Conservation (phyloP, 2,888 invertebrate species). For the Agriotes lineatus region DNA sequence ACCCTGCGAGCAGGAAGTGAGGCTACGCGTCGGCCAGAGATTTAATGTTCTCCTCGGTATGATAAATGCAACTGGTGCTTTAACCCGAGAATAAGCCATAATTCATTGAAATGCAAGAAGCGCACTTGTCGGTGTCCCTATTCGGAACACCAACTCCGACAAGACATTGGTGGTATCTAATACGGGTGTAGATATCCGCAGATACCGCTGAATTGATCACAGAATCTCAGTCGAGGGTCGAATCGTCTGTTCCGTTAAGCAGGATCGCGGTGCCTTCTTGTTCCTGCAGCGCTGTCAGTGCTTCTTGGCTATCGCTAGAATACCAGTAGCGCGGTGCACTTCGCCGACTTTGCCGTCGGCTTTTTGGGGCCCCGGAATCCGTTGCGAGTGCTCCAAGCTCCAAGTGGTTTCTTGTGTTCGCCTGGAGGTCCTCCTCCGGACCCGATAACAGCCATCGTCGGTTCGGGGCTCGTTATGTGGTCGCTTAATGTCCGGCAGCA, state of each 20-base stretch:
- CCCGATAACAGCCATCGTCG: not conserved
- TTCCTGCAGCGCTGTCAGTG: conserved; percentile 42
- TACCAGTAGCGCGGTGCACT: conserved; percentile 28
- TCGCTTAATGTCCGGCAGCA: conserved; percentile 2
- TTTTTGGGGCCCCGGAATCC: conserved; percentile 8
- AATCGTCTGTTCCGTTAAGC: conserved; percentile 54
- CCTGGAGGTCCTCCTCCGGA: too few relatives aligned
- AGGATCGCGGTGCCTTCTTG: conserved; percentile 44
- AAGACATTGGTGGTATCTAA: conserved; percentile 43
- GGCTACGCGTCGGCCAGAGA: conserved; percentile 15
- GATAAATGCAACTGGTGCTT: conserved; percentile 28
- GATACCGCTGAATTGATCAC: conserved; percentile 47
- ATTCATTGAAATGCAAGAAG: conserved; percentile 46
- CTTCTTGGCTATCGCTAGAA: conserved; percentile 37
- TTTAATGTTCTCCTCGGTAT: conserved; percentile 8
- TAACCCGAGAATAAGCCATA: conserved; percentile 31
- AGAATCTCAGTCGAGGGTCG: conserved; percentile 53
- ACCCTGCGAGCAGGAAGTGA: conserved; percentile 20
- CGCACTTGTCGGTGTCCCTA: conserved; percentile 39
- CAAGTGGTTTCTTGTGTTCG: conserved; percentile 25
- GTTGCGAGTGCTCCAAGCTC: not conserved
- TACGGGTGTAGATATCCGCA: conserved; percentile 44
- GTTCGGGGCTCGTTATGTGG: conserved; percentile 1
- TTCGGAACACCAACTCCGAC: conserved; percentile 41
- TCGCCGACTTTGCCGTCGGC: conserved; percentile 13